These are phyloP conservation scores for Aporrectodea caliginosa DNA, from an alignment of 1,140 invertebrate genomes.

Conservation along the genomic window DNA sequence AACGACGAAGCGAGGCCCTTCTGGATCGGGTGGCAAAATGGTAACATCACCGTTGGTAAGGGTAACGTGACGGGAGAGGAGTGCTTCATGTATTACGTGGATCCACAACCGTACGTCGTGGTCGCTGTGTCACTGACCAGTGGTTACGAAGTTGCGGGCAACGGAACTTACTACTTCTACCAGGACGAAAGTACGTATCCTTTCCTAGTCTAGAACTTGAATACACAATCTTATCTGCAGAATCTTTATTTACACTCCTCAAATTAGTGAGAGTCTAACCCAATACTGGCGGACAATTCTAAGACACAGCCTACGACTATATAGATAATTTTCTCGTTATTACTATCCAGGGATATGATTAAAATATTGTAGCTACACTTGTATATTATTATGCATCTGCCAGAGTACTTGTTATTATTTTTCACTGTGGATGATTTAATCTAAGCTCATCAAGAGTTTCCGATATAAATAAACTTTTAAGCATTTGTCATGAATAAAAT, in stretches of 20 bases:
- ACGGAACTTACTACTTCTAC: background rate
- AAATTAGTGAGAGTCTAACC: background rate
- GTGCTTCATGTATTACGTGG: background rate
- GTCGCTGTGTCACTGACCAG: constrained; percentile 9
- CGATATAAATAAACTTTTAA: too few relatives aligned
- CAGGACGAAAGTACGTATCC: background rate
- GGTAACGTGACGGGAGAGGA: background rate
- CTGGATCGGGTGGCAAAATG: constrained; percentile 20
- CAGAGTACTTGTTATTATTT: too few relatives aligned
- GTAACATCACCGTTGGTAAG: constrained; percentile 6
- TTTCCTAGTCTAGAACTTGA: background rate
- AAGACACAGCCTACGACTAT: too few relatives aligned
- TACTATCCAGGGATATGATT: background rate
- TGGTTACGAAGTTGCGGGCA: background rate
- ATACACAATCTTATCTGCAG: background rate
- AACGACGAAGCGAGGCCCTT: constrained; percentile 11
- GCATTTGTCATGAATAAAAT: too few relatives aligned
- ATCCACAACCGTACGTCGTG: background rate
- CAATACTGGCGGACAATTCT: background rate
- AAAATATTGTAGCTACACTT: too few relatives aligned
- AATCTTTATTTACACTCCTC: background rate
- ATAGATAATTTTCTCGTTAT: too few relatives aligned
- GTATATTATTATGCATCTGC: too few relatives aligned
- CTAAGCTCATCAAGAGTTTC: too few relatives aligned
- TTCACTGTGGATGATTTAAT: too few relatives aligned